Conservation (phyloP, 1,140 invertebrate genomes). For the Sitophilus oryzae region DNA sequence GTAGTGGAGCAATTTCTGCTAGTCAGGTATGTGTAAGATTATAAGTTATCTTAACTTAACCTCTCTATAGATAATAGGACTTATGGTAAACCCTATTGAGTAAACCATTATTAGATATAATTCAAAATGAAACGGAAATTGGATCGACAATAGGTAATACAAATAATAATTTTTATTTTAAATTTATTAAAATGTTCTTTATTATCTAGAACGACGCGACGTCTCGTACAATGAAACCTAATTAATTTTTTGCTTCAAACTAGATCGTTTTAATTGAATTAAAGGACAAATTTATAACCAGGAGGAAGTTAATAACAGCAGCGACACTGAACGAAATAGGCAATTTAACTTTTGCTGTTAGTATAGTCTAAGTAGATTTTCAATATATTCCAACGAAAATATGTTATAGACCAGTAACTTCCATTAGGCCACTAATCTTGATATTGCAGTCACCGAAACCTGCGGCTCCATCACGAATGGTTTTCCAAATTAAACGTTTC, state of each 20-base stretch:
- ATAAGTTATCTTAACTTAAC: no score
- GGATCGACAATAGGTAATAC: no score
- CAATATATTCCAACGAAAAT: slow-evolving; percentile 18
- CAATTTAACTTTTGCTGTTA: slow-evolving; percentile 28
- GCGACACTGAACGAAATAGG: slow-evolving; percentile 24
- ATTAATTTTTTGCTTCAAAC: slow-evolving; percentile 21
- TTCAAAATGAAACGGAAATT: no score
- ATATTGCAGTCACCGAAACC: slow-evolving; percentile 8
- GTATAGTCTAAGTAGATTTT: slow-evolving; percentile 20
- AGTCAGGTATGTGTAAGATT: slow-evolving; percentile 49
- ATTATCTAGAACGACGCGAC: no score
- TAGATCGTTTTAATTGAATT: slow-evolving; percentile 23
- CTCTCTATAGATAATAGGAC: no score
- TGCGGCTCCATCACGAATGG: neutral
- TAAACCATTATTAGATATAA: no score
- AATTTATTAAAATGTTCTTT: no score
- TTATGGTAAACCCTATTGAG: no score
- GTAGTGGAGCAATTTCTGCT: slow-evolving; percentile 71
- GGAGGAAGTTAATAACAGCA: slow-evolving; percentile 21
- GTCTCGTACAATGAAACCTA: slow-evolving; percentile 20
- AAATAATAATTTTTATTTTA: no score
- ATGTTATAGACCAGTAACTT: slow-evolving; percentile 24
- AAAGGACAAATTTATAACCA: slow-evolving; percentile 24
- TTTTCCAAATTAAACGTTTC: neutral
- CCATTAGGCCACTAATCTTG: slow-evolving; percentile 16